Evolutionary conservation across 2,888 invertebrate genomes (phyloP), one percentile per base, ranked within the genome.

Genomic region (Troides oblongomaculatus): DNA sequence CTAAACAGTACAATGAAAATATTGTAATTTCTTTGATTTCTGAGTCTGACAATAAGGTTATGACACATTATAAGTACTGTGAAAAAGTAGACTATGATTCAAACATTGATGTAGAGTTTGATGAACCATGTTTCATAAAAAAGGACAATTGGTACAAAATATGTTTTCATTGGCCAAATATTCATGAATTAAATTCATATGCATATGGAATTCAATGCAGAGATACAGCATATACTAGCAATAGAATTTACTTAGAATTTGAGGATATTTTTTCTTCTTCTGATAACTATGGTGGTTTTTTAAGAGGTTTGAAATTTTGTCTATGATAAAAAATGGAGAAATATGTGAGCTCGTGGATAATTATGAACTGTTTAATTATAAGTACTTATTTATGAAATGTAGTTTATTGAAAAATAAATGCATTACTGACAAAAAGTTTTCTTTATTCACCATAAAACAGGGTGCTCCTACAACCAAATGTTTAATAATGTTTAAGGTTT

Each of bases 101-200:
- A 60, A 79, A 84, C 72, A 84, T 93, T 72, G 85, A 87, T 69
- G 85, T 93, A 72, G 84, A 86, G 68, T 81, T 93, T 50, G 77
- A 80, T 62, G 87, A 91, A 72, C 90, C 93, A 18, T 86, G 88
- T 74, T 85, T 91, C 71, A 79, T 93, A 36, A 87, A 87, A 75
- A 90, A 87, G 77, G 85, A 89, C 75, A 81, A 84, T 65, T 92
- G 90, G 92, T 92, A 93, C 72, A 87, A 83, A 80, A 85, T 93
- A 63, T 83, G 78, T 71, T 90, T 93, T 77, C 76, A 77, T 43
- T 93, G 93, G 93, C 89, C 89, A 39, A 77, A 75, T 67, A 81
- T 84, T 72, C 81, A 79, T 62, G 72, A 71, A 67, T 84, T 78
- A 73, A 79, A 82, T 64, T 74, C 84, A 69, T 85, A 84, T 78